A percentile compares a stretch with the other conserved stretches of the same genome.
Evolutionary conservation across 2,797 vertebrate species (phyloP).

Genomic region (Typhlichthys eigenmanni): DNA sequence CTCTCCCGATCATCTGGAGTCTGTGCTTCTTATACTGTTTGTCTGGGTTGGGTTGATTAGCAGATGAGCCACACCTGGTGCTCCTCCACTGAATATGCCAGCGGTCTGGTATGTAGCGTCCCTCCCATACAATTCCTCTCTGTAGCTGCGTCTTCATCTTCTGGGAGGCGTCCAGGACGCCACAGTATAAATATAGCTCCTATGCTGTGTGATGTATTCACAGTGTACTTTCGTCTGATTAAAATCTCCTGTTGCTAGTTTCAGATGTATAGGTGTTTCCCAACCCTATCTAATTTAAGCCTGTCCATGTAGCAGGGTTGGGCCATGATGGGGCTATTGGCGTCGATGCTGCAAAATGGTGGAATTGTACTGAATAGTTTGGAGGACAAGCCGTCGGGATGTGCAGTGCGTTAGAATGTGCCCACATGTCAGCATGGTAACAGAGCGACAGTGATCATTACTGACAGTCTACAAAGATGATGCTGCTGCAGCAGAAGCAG

Average conservation of each 20-base stretch:
- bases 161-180: no score
- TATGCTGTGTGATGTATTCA: background rate
- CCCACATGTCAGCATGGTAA: constrained; percentile 58
- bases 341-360: constrained; percentile 45
- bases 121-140: no score
- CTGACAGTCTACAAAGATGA: constrained; percentile 67
- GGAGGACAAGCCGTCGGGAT: constrained; percentile 51
- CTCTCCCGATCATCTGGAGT: no score
- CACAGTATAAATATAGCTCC: no score
- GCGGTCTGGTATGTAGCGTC: no score
- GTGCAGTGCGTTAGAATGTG: constrained; percentile 63
- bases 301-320: background rate
- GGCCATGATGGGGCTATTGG: background rate
- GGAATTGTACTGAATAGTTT: constrained; percentile 37
- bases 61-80: no score
- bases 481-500: constrained; percentile 40
- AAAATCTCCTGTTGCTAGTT: constrained; percentile 22
- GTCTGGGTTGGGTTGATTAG: no score
- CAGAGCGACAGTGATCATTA: constrained; percentile 60
- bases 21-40: no score
- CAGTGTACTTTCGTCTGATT: no score
- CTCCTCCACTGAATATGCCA: no score
- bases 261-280: constrained; percentile 5
- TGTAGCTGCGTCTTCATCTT: no score
- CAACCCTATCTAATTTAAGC: background rate